Percentiles rank a stretch among this genome's conserved stretches.
These are phyloP conservation scores for Clivina fossor DNA, from an alignment of 2,888 invertebrate species.

Conservation along the genomic window DNA sequence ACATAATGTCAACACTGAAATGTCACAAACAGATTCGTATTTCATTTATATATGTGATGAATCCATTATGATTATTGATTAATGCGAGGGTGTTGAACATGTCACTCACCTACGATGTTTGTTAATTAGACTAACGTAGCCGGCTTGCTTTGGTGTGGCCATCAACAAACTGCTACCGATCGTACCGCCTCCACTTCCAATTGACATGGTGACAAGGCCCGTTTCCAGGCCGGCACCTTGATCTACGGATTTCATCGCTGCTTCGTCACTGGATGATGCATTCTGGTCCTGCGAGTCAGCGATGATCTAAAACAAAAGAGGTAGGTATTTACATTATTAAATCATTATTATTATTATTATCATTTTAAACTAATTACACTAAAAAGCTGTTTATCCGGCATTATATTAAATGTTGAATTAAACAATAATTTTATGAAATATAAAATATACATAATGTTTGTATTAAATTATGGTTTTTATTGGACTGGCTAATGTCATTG, in stretches of 20 bases:
- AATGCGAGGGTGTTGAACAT: neutral
- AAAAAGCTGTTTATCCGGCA: neutral
- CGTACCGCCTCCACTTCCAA: neutral
- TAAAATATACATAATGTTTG: neutral
- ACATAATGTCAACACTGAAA: no score
- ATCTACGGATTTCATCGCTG: conserved; percentile 15
- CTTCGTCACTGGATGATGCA: conserved; percentile 2
- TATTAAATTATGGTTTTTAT: neutral
- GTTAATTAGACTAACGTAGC: conserved; percentile 28
- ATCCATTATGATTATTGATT: no score
- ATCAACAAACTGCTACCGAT: neutral
- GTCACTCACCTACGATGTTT: conserved; percentile 26
- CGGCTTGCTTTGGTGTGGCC: conserved; percentile 18
- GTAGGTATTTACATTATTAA: neutral
- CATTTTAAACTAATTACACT: no score
- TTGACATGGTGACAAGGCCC: neutral
- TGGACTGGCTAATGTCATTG: neutral
- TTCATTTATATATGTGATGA: no score
- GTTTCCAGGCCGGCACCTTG: conserved; percentile 5
- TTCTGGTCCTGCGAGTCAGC: neutral
- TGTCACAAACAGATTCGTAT: no score
- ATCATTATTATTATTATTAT: neutral
- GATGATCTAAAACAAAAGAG: neutral
- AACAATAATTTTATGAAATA: neutral
- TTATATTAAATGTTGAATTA: neutral